Percentiles rank a stretch among this genome's conserved stretches.
phyloP scores from a whole-genome alignment of 2,113 vertebrate species.

The Anser brachyrhynchus region DNA sequence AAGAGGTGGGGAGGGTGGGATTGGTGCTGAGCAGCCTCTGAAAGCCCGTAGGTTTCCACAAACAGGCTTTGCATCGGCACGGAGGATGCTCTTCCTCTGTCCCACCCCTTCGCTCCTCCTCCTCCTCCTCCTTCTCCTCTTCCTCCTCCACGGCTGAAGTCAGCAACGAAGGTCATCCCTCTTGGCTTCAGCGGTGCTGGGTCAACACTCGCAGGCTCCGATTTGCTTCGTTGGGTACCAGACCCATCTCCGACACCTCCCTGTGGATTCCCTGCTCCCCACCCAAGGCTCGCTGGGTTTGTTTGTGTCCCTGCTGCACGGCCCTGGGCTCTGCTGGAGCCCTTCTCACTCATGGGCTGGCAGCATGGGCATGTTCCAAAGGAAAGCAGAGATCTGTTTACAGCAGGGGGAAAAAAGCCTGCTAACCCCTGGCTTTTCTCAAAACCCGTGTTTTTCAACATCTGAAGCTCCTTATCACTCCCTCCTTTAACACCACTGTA shows the following conservation, averaged over 20 bases:
- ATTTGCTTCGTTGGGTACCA: background rate
- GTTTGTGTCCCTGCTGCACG: background rate
- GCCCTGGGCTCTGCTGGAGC: background rate
- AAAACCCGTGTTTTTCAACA: accelerated
- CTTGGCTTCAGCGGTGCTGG: background rate
- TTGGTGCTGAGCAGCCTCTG: background rate
- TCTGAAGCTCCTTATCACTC: background rate
- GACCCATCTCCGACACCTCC: accelerated
- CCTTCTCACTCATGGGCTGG: background rate
- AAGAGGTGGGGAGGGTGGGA: background rate
- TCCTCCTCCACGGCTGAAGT: background rate
- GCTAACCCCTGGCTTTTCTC: background rate
- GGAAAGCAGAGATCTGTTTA: background rate
- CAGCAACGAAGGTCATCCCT: accelerated
- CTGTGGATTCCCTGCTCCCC: accelerated
- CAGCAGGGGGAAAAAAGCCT: background rate
- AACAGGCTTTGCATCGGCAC: background rate
- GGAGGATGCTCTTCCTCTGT: background rate
- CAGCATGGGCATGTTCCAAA: background rate
- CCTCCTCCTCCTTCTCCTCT: background rate
- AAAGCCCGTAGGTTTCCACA: background rate
- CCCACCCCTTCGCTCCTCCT: background rate
- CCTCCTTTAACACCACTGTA: too few relatives aligned
- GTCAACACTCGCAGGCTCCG: background rate
- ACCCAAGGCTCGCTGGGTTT: background rate